Evolutionary conservation across 2,113 vertebrate genomes (phyloP).

Genomic region (Scalopus aquaticus): DNA sequence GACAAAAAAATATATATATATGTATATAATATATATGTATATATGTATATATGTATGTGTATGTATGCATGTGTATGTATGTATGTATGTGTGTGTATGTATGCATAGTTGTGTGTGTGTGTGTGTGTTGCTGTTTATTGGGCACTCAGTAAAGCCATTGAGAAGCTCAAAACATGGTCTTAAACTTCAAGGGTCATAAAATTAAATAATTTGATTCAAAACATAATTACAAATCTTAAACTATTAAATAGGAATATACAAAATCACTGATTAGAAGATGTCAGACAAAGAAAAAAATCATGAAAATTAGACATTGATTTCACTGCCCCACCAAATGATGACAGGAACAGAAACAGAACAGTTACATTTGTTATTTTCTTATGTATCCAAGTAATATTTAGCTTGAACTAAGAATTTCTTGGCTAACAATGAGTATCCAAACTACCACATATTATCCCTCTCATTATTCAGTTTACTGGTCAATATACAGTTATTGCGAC

Average conservation of each 20-base stretch:
- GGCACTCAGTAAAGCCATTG: neutral
- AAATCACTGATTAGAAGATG: neutral
- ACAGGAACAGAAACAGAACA: neutral
- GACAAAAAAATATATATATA: no score
- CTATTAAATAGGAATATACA: neutral
- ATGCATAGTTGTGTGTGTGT: no score
- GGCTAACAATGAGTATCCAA: neutral
- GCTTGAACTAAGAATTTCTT: neutral
- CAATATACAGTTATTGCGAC: neutral
- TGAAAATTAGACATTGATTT: neutral
- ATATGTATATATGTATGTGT: no score
- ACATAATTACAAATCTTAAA: slow-evolving; percentile 19
- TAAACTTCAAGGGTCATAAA: neutral
- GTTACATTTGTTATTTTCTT: neutral
- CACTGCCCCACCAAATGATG: neutral
- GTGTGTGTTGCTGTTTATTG: neutral
- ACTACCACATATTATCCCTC: neutral
- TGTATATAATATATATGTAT: no score
- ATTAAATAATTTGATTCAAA: slow-evolving; percentile 47
- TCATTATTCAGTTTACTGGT: neutral
- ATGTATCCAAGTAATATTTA: neutral
- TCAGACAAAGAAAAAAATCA: neutral
- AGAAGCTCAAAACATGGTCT: slow-evolving; percentile 33
- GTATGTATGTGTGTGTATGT: no score
- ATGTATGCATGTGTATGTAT: no score